Percentiles rank a stretch among this genome's conserved stretches.
These are phyloP conservation scores for Setipinna tenuifilis DNA, from an alignment of 2,797 vertebrate species.

Conservation along the genomic window DNA sequence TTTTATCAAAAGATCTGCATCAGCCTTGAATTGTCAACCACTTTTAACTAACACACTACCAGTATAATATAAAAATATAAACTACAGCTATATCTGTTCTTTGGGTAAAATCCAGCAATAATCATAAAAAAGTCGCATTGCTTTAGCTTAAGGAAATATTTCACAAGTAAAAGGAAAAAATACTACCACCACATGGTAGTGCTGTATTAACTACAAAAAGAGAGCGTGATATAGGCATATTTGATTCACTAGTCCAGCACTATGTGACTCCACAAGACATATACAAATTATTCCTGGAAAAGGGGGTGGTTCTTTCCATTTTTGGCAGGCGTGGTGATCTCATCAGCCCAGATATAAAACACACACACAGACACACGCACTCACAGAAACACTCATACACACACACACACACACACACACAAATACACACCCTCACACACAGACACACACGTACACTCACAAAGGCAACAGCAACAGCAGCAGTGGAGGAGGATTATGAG, in stretches of 20 bases:
- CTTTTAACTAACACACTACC: not conserved
- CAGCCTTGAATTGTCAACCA: slow-evolving; percentile 21
- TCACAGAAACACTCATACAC: no score
- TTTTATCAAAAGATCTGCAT: slow-evolving; percentile 18
- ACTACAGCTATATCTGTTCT: slow-evolving; percentile 17
- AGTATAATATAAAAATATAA: slow-evolving; percentile 23
- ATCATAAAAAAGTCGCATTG: not conserved
- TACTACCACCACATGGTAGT: not conserved
- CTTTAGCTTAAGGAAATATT: slow-evolving; percentile 15
- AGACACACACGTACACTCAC: no score
- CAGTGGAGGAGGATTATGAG: slow-evolving; percentile 9
- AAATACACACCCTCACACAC: no score
- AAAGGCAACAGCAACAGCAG: not conserved
- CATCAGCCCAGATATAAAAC: slow-evolving; percentile 3
- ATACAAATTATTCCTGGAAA: slow-evolving; percentile 15
- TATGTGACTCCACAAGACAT: not conserved
- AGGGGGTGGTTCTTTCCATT: slow-evolving; percentile 18
- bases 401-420: no score
- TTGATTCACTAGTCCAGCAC: not conserved
- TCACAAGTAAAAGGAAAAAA: slow-evolving; percentile 1
- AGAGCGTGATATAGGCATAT: not conserved
- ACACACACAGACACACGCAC: no score
- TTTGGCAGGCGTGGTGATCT: slow-evolving; percentile 7
- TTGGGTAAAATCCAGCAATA: slow-evolving; percentile 20
- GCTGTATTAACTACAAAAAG: not conserved